Evolutionary conservation across 2,113 vertebrate species (phyloP), one percentile per base, ranked within the genome.

Genomic region (Catharus bicknelli): DNA sequence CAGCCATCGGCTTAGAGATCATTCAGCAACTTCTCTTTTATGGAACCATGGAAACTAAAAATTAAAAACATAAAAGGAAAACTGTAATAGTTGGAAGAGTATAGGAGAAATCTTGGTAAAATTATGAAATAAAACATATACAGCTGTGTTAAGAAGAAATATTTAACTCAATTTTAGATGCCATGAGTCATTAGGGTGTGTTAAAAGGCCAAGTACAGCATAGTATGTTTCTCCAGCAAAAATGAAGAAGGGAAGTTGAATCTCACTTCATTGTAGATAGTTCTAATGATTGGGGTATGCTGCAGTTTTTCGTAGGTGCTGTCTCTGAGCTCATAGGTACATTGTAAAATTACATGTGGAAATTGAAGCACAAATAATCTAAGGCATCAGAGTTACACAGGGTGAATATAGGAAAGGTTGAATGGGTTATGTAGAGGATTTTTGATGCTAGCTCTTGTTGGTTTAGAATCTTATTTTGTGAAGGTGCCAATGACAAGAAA

Each of bases 131-230:
- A 88, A 94, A 61, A 29, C 9, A 43, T 90, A 81, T 42, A 76
- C 83, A 90, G 30, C 69, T 92, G 81, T 90, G 68, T 86, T 86
- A 90, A 88, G 86, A 47, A 75, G 42, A 88, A 96, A 79, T 57
- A 55, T 45, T 89, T 83, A 84, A 79, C 50, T 89, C 62, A 4
- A 8, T 91, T 95, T 79, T 82, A 73, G 72, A 68, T 79, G 63
- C 18, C 9, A 7, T 25, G 59, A 85, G 54, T 90, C 45, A 69
- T 80, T 87, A 63, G 30, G 43, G 78, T 67, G 30, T 64, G 50
- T 59, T 77, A 59, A 90, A 86, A 93, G 61, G 67, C 63, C 82
- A 88, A 93, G 77, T 69, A 10, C 26, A 55, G 47, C 29, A 14
- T 4, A 48, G 32, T 40, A 21, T 20, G 13, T n/a, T 54, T 80